A percentile compares a stretch with the other conserved stretches of the same genome.
Conservation (phyloP, 2,888 invertebrate species). For the Hololepta plana region DNA sequence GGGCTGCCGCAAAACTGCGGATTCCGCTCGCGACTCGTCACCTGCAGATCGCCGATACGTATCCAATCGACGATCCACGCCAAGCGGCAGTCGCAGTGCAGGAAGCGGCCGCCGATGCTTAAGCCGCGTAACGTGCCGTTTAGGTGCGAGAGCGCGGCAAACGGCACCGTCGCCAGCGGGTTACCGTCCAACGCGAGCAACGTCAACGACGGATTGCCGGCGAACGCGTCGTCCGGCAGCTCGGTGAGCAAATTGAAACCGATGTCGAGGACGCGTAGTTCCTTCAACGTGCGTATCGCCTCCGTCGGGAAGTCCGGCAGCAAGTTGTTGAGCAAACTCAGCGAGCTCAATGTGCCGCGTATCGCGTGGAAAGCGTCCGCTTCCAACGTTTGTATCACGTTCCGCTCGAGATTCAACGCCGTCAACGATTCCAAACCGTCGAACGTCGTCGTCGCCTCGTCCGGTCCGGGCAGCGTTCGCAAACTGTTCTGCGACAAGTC, state of each 20-base stretch:
- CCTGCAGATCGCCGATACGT: slow-evolving; percentile 69
- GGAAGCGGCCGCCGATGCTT: slow-evolving; percentile 72
- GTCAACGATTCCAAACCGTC: slow-evolving; percentile 67
- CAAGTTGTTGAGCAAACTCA: slow-evolving; percentile 77
- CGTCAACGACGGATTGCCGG: slow-evolving; percentile 68
- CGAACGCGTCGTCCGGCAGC: slow-evolving; percentile 62
- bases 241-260: slow-evolving; percentile 79
- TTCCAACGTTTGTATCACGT: slow-evolving; percentile 61
- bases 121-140: slow-evolving; percentile 71
- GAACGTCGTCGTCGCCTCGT: slow-evolving; percentile 42
- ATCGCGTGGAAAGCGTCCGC: slow-evolving; percentile 64
- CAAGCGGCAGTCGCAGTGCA: slow-evolving; percentile 76
- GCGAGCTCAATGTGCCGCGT: slow-evolving; percentile 64
- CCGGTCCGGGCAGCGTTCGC: slow-evolving; percentile 56
- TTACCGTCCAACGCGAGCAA: slow-evolving; percentile 81
- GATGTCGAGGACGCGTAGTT: slow-evolving; percentile 75
- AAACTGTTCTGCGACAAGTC: slow-evolving; percentile 82
- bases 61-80: slow-evolving; percentile 88
- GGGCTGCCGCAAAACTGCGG: slow-evolving; percentile 87
- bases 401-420: slow-evolving; percentile 74
- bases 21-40: slow-evolving; percentile 78
- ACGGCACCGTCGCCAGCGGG: slow-evolving; percentile 69
- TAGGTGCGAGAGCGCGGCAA: slow-evolving; percentile 56
- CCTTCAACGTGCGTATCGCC: slow-evolving; percentile 58
- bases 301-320: slow-evolving; percentile 72